Base-by-base conservation (phyloP, 2,797 vertebrate species). In the Glossophaga mutica region DNA sequence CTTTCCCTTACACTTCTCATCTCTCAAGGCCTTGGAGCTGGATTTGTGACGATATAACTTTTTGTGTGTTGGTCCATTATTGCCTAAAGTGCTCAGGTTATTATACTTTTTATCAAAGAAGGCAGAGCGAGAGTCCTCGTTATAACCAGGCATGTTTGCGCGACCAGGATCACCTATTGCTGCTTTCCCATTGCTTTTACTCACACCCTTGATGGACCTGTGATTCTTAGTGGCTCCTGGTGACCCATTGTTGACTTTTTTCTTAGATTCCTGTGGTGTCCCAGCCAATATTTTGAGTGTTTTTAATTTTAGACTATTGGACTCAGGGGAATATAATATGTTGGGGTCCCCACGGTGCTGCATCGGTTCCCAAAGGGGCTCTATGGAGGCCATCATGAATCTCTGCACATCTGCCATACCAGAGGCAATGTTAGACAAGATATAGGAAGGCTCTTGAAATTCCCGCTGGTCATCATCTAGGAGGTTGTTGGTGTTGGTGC, bases 1-100 rank as follows among this genome's bases (percentile, higher is more conserved):
- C 98, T 99, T 99, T 97, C 99, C 99, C 98, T 99, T 99, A 99
- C 99, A 98, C 98, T 99, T 99, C 98, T 99, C 99, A 98, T 99
- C 99, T 98, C 99, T 98, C 98, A 99, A 99, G 68, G 99, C 99
- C 98, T 99, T 99, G 93, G 99, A 99, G 98, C 99, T 99, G 97
- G 99, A 99, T 99, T 99, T 99, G 98, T 99, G 99, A 97, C 99
- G 99, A 98, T 99, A 99, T 98, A 99, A 99, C 98, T 99, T 99
- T 99, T 99, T 99, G 99, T 99, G 99, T 90, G 99, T 99, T 39
- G 99, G 99, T 98, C 99, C 99, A 2, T 98, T 99, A 98, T 98
- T 98, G 98, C 98, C 99, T 94, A 99, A 99, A 99, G 99, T 99
- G 98, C 99, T 99, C 98, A 99, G 99, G 98, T 99, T 99, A 98